Evolutionary conservation across 1,140 invertebrate genomes (phyloP), one percentile per base, ranked within the genome.

Genomic region (Drosophila hydei): DNA sequence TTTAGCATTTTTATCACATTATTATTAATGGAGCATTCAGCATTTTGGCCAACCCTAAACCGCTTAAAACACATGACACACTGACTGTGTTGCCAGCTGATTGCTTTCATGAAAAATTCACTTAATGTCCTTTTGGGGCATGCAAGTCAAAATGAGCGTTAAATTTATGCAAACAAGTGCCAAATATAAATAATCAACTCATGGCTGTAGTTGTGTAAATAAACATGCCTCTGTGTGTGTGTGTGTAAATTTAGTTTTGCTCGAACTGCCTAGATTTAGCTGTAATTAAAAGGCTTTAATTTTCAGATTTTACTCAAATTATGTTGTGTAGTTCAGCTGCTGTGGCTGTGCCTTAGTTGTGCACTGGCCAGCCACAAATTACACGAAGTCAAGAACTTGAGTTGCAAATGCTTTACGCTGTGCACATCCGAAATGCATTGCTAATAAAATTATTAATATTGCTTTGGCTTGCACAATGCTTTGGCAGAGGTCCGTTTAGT

Each of bases 151-250:
- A 67, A 45, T 72, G 62, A 47, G 61, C 54, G 54, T 59, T 14
- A 72, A 72, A 72, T 72, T 65, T 72, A 72, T 72, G 69, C 62
- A 72, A 72, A 65, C 62, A 51, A 52, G 47, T 59, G 38, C 25
- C 52, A 52, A 51, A 36, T 47, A 64, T 70, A 64, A 56, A 63
- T 51, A 64, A 70, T 64, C 33, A 64, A 64, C 43, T 70, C 51
- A 16, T 25, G 50, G 23, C n/a, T 14, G 33, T 25, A n/a, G 5
- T 25, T 12, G 11, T 11, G 19, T 43, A 11, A 16, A 43, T 42
- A 42, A 18, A 18, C 14, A 42, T 42, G 16, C 38, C 38, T 4
- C n/a, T 48, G 33, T 3, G 36, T 52, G 27, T 14, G 3, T 45
- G 12, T 38, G n/a, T 54, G 12, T 42, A 12, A 48, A 21, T 42